Percentiles rank a stretch among this genome's conserved stretches.
Conservation (phyloP, 2,797 vertebrate genomes). For the Falco peregrinus region DNA sequence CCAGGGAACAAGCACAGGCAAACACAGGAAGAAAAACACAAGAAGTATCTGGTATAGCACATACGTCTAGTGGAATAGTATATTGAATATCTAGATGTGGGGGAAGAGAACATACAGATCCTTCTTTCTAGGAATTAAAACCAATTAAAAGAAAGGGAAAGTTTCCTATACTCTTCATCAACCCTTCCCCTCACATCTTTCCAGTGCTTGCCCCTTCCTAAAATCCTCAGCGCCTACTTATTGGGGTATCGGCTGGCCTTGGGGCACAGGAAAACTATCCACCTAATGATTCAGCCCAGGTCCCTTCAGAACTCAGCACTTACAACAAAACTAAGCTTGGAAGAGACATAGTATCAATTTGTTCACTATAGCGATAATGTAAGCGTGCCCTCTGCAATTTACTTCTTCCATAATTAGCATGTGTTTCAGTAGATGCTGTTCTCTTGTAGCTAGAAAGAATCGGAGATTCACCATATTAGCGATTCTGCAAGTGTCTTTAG, state of each 20-base stretch:
- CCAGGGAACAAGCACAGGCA: not conserved
- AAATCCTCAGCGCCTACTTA: not conserved
- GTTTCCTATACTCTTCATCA: not conserved
- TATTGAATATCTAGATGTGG: not conserved
- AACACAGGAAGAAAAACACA: not conserved
- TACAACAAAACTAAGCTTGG: not conserved
- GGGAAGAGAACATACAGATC: not conserved
- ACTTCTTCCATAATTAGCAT: not conserved
- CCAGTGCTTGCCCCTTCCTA: not conserved
- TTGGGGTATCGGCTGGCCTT: not conserved
- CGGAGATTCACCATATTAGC: not conserved
- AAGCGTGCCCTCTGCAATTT: not conserved
- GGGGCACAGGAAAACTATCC: not conserved
- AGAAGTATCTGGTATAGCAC: not conserved
- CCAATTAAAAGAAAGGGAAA: not conserved
- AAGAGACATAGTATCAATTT: not conserved
- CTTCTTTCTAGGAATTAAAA: not conserved
- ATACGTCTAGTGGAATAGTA: not conserved
- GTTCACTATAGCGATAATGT: not conserved
- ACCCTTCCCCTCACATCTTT: not conserved
- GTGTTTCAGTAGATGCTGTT: not conserved
- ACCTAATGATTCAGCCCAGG: not conserved
- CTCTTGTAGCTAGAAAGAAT: not conserved
- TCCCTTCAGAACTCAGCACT: not conserved
- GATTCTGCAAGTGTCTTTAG: constrained; percentile 11